Evolutionary conservation across 2,797 vertebrate species (phyloP), one percentile per base, ranked within the genome.

Genomic region (Uromys caudimaculatus): DNA sequence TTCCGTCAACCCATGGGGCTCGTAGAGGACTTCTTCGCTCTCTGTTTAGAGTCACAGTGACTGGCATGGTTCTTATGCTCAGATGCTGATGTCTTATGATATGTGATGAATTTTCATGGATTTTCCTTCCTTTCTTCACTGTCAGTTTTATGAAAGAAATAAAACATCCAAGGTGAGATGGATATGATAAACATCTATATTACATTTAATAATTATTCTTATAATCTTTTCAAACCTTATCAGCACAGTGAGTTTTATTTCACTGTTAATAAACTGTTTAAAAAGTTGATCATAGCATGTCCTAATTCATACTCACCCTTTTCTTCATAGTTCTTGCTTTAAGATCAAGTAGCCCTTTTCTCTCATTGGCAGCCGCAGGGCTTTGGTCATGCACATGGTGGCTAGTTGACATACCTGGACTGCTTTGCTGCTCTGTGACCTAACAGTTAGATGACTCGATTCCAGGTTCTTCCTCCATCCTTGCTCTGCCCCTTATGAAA

Each of bases 21-120:
- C 0, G 0, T 10, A 89, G 54, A 93, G 41, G 35, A 75, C 54
- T 96, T 97, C 97, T 97, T 95, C 0, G 3, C 9, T 94, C 93
- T 93, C 93, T 90, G 38, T 92, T 60, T 91, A 56, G 52, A 60
- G 64, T 94, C 27, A 60, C 50, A 92, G 83, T 38, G 60, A 79
- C 79, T 32, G 97, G 97, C 96, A 95, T 98, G 71, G 60, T 93
- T 95, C 81, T 89, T 96, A 89, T 54, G 94, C 38, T 84, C 56
- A 32, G 44, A 3, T 19, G n/a, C 73, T 82, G 83, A 35, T 50
- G 13, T 91, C 54, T 76, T 87, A 95, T 32, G 82, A 56, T 95
- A 92, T 29, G 6, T 75, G 69, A 92, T 95, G 38, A 95, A 86
- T 96, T 89, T 78, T 56, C 64, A 71, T 79, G 47, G 60, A 92